Evolutionary conservation across 2,797 vertebrate genomes (phyloP).

Genomic region (Atherinosoma microstoma): DNA sequence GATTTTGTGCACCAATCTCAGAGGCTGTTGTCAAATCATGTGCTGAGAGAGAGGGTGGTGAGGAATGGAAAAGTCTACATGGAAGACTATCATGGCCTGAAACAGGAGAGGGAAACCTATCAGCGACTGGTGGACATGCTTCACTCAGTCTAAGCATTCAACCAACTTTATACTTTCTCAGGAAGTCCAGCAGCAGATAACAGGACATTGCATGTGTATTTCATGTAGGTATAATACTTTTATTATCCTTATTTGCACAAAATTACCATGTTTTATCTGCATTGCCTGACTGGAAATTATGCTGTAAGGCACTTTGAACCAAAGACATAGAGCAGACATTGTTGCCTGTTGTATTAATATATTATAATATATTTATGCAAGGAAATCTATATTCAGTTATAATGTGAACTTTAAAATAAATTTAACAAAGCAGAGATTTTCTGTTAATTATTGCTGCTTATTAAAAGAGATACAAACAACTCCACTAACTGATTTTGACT

Average conservation of each 20-base stretch:
- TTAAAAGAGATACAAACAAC: slow-evolving; percentile 15
- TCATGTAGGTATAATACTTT: not conserved
- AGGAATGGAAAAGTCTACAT: slow-evolving; percentile 86
- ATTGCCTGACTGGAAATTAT: slow-evolving; percentile 35
- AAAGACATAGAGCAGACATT: slow-evolving; percentile 27
- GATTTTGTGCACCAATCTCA: slow-evolving; percentile 90
- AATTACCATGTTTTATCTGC: slow-evolving; percentile 32
- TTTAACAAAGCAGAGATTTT: not conserved
- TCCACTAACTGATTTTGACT: slow-evolving; percentile 9
- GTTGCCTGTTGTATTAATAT: slow-evolving; percentile 2
- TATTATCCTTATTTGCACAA: slow-evolving; percentile 21
- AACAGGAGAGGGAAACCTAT: slow-evolving; percentile 87
- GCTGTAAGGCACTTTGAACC: slow-evolving; percentile 45
- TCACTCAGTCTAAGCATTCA: slow-evolving; percentile 43
- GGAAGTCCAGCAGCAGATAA: slow-evolving; percentile 35
- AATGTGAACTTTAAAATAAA: slow-evolving; percentile 37
- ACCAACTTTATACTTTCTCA: slow-evolving; percentile 44
- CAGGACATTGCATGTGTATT: not conserved
- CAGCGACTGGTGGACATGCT: slow-evolving; percentile 82
- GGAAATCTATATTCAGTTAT: slow-evolving; percentile 14
- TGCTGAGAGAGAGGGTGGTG: slow-evolving; percentile 81
- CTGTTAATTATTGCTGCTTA: slow-evolving; percentile 15
- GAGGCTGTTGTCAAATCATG: slow-evolving; percentile 84
- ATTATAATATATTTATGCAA: slow-evolving; percentile 35
- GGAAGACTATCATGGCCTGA: slow-evolving; percentile 81